Conservation (phyloP, 2,888 invertebrate genomes). For the Lasioglossum pauxillum region DNA sequence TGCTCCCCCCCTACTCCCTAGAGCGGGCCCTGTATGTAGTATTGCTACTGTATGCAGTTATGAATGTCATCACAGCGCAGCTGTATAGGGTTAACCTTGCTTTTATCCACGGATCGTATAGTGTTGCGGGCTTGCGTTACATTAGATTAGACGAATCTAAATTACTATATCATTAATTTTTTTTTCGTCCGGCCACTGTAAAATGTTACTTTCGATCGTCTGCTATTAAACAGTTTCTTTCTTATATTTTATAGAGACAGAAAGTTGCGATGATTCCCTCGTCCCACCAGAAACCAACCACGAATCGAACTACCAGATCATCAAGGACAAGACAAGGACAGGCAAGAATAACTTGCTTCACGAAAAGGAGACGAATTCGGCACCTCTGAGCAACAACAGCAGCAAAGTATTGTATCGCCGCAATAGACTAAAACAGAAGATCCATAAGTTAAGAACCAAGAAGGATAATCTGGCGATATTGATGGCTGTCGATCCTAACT, state of each 20-base stretch:
- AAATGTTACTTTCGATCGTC: background rate
- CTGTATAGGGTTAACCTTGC: too few relatives aligned
- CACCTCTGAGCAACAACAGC: slow-evolving; percentile 51
- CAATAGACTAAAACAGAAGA: slow-evolving; percentile 69
- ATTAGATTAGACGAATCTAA: too few relatives aligned
- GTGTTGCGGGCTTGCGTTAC: too few relatives aligned
- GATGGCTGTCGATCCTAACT: slow-evolving; percentile 61
- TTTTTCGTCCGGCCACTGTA: too few relatives aligned
- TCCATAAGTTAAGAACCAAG: slow-evolving; percentile 72
- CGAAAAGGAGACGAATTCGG: background rate
- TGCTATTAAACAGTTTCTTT: background rate
- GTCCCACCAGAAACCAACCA: slow-evolving; percentile 14
- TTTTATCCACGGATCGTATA: too few relatives aligned
- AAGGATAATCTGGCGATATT: slow-evolving; percentile 69
- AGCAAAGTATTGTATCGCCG: slow-evolving; percentile 68
- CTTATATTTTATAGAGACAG: slow-evolving; percentile 20
- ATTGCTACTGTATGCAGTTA: too few relatives aligned
- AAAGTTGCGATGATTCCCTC: slow-evolving; percentile 21
- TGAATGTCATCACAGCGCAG: too few relatives aligned
- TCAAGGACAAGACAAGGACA: slow-evolving; percentile 66
- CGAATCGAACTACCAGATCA: slow-evolving; percentile 74
- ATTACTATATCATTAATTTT: too few relatives aligned
- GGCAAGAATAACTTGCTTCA: background rate
- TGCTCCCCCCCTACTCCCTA: too few relatives aligned
- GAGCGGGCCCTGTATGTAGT: too few relatives aligned